Evolutionary conservation across 2,113 vertebrate genomes (phyloP).

Genomic region (Neotoma lepida): DNA sequence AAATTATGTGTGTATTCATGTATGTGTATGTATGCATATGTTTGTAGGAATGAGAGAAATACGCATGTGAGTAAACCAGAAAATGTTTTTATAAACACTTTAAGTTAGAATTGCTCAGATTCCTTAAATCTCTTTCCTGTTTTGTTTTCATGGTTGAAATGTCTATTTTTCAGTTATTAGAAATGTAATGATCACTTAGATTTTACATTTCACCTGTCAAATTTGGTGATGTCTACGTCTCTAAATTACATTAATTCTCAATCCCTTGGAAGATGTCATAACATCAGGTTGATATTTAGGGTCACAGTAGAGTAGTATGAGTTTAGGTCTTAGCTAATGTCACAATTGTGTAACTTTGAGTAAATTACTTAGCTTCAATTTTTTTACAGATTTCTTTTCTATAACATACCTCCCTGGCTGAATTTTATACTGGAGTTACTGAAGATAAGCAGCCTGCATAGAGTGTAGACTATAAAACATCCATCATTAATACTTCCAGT

Average conservation of each 20-base stretch:
- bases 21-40: not conserved
- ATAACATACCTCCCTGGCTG: not conserved
- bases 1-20: not conserved
- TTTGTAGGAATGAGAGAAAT: not conserved
- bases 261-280: not conserved
- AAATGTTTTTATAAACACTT: not conserved
- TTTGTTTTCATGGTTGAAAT: constrained; percentile 28
- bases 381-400: not conserved
- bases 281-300: constrained; percentile 3
- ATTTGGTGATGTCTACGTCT: not conserved
- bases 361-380: not conserved
- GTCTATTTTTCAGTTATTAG: not conserved
- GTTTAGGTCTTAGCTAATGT: not conserved
- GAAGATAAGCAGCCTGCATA: not conserved
- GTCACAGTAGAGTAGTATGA: not conserved
- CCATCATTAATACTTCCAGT: not conserved
- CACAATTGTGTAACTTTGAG: not conserved
- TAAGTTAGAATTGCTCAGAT: not conserved
- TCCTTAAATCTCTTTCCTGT: not conserved
- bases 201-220: not conserved
- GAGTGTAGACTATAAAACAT: not conserved
- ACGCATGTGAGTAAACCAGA: not conserved
- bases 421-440: not conserved
- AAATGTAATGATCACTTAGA: not conserved
- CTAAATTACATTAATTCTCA: not conserved